Percentiles rank a stretch among this genome's conserved stretches.
These are phyloP conservation scores for Athene cunicularia DNA, from an alignment of 2,113 vertebrate species.

Conservation along the genomic window DNA sequence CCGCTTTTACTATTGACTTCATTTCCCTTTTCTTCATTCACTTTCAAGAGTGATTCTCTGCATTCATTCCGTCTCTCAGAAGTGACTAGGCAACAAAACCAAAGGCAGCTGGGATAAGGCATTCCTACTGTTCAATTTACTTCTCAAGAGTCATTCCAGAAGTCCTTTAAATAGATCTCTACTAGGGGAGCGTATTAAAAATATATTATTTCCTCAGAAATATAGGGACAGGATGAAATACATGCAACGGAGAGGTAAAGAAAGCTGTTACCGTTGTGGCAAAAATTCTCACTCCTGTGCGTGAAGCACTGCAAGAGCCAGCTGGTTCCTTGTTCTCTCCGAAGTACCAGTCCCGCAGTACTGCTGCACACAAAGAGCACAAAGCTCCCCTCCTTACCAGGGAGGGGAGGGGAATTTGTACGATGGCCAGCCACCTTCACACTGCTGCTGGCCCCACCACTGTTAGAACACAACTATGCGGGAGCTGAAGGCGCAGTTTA, in stretches of 20 bases:
- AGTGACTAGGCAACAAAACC: constrained; percentile 42
- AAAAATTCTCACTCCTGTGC: not conserved
- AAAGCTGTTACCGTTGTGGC: not conserved
- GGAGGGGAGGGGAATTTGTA: not conserved
- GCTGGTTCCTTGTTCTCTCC: not conserved
- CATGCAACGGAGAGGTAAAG: accelerated
- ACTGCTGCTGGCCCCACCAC: not conserved
- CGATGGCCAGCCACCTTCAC: not conserved
- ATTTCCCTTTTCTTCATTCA: constrained; percentile 15
- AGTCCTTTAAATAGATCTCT: not conserved
- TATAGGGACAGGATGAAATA: accelerated
- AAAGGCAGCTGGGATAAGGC: constrained; percentile 10
- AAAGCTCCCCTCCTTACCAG: not conserved
- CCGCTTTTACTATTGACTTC: not conserved
- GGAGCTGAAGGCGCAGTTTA: not conserved
- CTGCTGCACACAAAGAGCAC: not conserved
- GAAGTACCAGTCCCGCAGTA: not conserved
- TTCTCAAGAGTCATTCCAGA: not conserved
- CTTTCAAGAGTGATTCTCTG: not conserved
- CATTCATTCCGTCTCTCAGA: not conserved
- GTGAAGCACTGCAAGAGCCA: not conserved
- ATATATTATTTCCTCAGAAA: not conserved
- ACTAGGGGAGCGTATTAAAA: not conserved
- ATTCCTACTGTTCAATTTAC: not conserved
- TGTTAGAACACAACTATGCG: accelerated